Evolutionary conservation across 2,888 invertebrate species (phyloP).

Genomic region (Rhabditophanes sp.): DNA sequence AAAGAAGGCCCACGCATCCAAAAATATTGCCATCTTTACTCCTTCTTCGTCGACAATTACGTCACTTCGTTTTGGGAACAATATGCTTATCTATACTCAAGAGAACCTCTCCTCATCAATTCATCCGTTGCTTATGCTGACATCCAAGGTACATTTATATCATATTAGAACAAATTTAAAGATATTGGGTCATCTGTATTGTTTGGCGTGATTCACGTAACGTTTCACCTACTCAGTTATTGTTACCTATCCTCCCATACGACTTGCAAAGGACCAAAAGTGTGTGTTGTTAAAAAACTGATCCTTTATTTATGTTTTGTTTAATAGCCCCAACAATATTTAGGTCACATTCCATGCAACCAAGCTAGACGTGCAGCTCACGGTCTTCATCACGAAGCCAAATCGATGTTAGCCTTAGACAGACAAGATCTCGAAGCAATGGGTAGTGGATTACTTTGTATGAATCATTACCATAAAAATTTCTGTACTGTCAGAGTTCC

Average conservation of each 20-base stretch:
- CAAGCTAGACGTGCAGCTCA: conserved; percentile 16
- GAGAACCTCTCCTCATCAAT: conserved; percentile 25
- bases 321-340: no score
- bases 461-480: conserved; percentile 5
- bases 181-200: no score
- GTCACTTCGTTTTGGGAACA: conserved; percentile 36
- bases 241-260: no score
- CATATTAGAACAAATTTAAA: conserved; percentile 3
- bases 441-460: no score
- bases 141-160: conserved; percentile 10
- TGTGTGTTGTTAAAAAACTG: no score
- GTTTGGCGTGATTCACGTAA: no score
- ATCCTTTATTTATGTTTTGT: no score
- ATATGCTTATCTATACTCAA: conserved; percentile 27
- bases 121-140: conserved; percentile 27
- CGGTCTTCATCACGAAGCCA: conserved; percentile 16
- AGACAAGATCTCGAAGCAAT: no score
- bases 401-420: conserved; percentile 21
- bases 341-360: conserved; percentile 1
- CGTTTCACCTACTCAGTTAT: no score
- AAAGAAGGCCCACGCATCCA: conserved; percentile 30
- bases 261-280: no score
- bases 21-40: conserved; percentile 16
- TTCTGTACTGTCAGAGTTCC: conserved; percentile 13
- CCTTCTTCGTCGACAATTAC: conserved; percentile 26